A percentile compares a stretch with the other conserved stretches of the same genome.
Conservation (phyloP, 2,797 vertebrate genomes). For the Gymnothorax reevesii region DNA sequence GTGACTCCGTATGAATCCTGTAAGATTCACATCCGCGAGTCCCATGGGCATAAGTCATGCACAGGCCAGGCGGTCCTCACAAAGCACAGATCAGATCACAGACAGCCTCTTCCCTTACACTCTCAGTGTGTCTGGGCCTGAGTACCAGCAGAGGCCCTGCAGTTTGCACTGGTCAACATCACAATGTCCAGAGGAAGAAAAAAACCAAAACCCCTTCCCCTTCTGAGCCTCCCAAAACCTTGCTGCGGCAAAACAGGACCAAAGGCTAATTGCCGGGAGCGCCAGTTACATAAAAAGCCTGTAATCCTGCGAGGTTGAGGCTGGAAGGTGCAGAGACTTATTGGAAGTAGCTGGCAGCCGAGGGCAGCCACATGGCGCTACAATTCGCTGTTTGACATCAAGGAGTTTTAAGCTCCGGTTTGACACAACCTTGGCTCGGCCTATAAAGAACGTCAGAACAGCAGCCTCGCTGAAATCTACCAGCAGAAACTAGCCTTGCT, state of each 20-base stretch:
- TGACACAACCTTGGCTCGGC: neutral
- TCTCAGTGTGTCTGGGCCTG: neutral
- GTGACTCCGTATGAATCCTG: too few relatives aligned
- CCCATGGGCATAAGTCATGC: neutral
- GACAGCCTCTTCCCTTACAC: neutral
- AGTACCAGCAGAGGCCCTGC: neutral
- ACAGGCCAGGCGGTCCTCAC: neutral
- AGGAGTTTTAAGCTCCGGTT: neutral
- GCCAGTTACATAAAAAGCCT: slow-evolving; percentile 9
- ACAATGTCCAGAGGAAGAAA: neutral
- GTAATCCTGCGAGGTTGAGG: neutral
- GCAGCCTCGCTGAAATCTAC: neutral
- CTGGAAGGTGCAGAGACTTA: neutral
- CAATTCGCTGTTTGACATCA: neutral
- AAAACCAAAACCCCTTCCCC: neutral
- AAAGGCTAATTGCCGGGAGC: neutral
- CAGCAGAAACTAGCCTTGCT: neutral
- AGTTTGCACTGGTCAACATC: neutral
- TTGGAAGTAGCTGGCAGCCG: neutral
- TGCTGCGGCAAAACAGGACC: neutral
- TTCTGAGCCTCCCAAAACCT: too few relatives aligned
- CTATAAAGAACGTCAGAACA: neutral
- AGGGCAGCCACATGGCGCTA: neutral
- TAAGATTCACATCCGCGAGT: neutral
- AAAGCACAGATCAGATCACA: neutral